These are phyloP conservation scores for Heliothis subflexa DNA, from an alignment of 1,140 invertebrate species.

Conservation along the genomic window DNA sequence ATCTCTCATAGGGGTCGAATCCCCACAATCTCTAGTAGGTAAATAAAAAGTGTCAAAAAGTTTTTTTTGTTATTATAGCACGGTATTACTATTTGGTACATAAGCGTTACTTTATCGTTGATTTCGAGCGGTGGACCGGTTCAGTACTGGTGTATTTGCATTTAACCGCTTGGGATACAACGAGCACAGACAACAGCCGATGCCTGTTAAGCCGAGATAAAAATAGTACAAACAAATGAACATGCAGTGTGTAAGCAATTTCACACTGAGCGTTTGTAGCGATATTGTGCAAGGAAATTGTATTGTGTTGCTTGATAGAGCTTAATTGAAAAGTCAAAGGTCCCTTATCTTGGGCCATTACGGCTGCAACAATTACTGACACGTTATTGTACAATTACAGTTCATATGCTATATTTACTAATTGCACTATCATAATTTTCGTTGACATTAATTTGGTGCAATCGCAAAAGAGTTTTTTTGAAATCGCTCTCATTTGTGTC, in stretches of 20 bases:
- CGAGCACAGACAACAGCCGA: constrained; percentile 51
- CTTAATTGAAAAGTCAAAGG: constrained; percentile 63
- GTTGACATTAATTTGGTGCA: constrained; percentile 2
- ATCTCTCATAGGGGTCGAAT: constrained; percentile 42
- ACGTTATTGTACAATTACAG: constrained; percentile 31
- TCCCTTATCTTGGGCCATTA: constrained; percentile 53
- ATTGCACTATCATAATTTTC: constrained; percentile 15
- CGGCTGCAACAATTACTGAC: constrained; percentile 53
- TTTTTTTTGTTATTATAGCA: constrained; percentile 42
- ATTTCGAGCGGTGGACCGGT: constrained; percentile 64
- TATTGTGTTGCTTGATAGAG: constrained; percentile 58
- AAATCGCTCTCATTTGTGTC: neutral
- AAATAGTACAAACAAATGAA: constrained; percentile 53
- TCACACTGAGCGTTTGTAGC: constrained; percentile 49
- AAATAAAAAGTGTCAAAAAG: constrained; percentile 17
- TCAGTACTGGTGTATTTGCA: constrained; percentile 71
- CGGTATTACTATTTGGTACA: constrained; percentile 57
- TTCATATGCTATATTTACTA: constrained; percentile 41
- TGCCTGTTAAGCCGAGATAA: constrained; percentile 50
- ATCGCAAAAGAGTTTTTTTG: constrained; percentile 4
- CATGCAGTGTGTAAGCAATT: constrained; percentile 44
- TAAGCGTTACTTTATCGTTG: constrained; percentile 63
- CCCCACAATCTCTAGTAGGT: constrained; percentile 53
- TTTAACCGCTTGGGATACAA: constrained; percentile 56
- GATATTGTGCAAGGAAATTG: constrained; percentile 54